Conservation (phyloP, 2,113 vertebrate species). For the Macroglossus sobrinus region DNA sequence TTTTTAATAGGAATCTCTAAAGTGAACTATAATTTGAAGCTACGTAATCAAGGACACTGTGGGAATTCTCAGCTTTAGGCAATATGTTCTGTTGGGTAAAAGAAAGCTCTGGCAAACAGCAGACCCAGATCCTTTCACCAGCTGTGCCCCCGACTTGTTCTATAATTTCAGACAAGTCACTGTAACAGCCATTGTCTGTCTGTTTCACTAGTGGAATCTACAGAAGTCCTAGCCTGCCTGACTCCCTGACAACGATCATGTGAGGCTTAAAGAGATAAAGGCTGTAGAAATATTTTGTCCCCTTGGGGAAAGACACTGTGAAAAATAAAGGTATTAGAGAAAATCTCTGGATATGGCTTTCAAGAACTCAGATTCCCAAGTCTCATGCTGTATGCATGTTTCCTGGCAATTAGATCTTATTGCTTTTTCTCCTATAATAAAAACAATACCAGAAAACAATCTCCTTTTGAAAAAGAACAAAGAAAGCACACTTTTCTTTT, state of each 20-base stretch:
- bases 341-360: constrained; percentile 42
- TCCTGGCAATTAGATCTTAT: constrained; percentile 45
- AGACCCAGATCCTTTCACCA: constrained; percentile 49
- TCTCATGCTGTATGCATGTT: constrained; percentile 40
- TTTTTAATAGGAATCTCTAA: constrained; percentile 71
- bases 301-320: constrained; percentile 21
- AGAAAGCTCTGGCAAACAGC: constrained; percentile 58
- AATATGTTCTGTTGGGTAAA: constrained; percentile 57
- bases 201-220: constrained; percentile 35
- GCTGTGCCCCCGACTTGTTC: constrained; percentile 50
- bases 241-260: background rate
- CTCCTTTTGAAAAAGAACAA: constrained; percentile 35
- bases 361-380: constrained; percentile 26
- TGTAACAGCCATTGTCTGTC: constrained; percentile 15
- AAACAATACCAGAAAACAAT: background rate
- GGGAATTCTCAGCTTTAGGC: constrained; percentile 74
- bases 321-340: constrained; percentile 60
- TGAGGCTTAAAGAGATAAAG: constrained; percentile 36
- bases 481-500: constrained; percentile 12
- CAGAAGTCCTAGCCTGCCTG: background rate
- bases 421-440: constrained; percentile 25
- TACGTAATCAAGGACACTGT: constrained; percentile 70
- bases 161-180: constrained; percentile 52
- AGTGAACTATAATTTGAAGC: constrained; percentile 70
- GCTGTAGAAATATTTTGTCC: background rate